These are phyloP conservation scores for Drosophila parvula DNA, from an alignment of 1,140 invertebrate genomes.

Conservation along the genomic window DNA sequence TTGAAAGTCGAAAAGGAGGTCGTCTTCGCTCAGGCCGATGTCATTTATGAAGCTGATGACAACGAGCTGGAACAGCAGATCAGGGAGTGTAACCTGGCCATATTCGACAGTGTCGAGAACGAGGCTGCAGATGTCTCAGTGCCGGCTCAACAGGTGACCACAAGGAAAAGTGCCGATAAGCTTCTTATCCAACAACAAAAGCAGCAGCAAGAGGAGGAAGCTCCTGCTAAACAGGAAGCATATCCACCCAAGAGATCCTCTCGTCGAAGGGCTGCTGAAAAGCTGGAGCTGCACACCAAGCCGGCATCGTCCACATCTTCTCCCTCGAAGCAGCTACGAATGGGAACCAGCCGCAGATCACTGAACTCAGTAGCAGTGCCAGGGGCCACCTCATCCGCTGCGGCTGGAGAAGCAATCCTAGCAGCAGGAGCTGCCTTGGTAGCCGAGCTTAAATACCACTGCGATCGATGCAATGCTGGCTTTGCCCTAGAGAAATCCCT, in stretches of 20 bases:
- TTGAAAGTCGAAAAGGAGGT: constrained; percentile 56
- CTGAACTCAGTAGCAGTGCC: neutral
- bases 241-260: constrained; percentile 32
- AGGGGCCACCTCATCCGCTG: neutral
- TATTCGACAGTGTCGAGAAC: constrained; percentile 55
- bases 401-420: constrained; percentile 4
- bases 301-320: neutral
- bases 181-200: constrained; percentile 29
- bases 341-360: constrained; percentile 7
- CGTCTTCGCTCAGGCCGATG: constrained; percentile 46
- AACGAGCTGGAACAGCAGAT: constrained; percentile 24
- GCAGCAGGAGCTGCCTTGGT: neutral
- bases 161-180: constrained; percentile 53
- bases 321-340: constrained; percentile 4
- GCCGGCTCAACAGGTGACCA: constrained; percentile 28
- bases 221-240: neutral
- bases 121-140: constrained; percentile 34
- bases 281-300: constrained; percentile 2
- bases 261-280: constrained; percentile 32
- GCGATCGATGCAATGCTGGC: constrained; percentile 76
- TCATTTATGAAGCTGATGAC: constrained; percentile 24
- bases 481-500: constrained; percentile 72
- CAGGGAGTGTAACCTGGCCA: constrained; percentile 37
- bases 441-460: constrained; percentile 62
- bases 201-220: neutral